Evolutionary conservation across 1,140 invertebrate genomes (phyloP), one percentile per base, ranked within the genome.

Genomic region (Zaprionus africanus): DNA sequence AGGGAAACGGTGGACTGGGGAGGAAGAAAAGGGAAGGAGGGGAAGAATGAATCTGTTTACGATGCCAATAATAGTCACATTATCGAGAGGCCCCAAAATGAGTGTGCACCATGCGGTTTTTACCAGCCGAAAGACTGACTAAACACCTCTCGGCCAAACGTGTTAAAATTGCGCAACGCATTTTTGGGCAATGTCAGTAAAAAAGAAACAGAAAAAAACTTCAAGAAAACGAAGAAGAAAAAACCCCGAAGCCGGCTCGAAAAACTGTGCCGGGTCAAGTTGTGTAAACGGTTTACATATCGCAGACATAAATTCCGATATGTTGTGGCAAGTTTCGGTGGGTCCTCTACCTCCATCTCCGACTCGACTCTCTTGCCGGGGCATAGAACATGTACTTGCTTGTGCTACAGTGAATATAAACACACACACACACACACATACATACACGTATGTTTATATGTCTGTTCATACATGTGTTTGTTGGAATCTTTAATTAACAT

Each of bases 241-340:
- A 46, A 46, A 46, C n/a, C 41, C 41, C 41, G 41, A 17, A 58
- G 66, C 66, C 59, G 72, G 67, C 73, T 70, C 34, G 15, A 76
- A 76, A 34, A 76, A 76, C 73, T 76, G 73, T 76, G 67, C 43
- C 73, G 59, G 60, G 73, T 76, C 67, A 63, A 58, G 54, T 65
- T 66, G 38, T 66, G 36, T 66, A 46, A 66, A 58, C 54, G 64
- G 43, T 57, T 57, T 61, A 66, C 54, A 58, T 58, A 34, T 58
- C 43, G 24, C 56, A 59, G 19, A 51, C 46, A 51, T 51, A 51
- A 51, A 51, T 51, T 51, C 46, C 46, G 19, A 51, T 51, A 51
- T 22, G 46, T 24, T 46, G n/a, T 46, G n/a, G 15, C 41, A 46
- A 34, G 31, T 34, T 4, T n/a, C 41, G 41, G 41, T 38, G 13